Conservation (phyloP, 1,140 invertebrate species). For the Olivierus martensii region DNA sequence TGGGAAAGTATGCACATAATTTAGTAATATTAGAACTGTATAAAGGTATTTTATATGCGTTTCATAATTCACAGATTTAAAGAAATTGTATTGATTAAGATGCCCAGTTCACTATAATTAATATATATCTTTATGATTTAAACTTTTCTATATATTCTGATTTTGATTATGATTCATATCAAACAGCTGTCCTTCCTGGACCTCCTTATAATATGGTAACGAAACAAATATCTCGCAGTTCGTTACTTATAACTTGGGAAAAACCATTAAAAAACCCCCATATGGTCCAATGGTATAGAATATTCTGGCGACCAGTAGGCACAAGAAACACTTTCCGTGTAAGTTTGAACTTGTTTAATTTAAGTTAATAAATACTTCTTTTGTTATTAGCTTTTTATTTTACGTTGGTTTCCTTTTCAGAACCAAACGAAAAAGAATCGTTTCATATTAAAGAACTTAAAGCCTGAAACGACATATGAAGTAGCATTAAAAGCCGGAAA, state of each 20-base stretch:
- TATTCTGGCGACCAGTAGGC: slow-evolving; percentile 37
- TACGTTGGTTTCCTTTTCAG: too few relatives aligned
- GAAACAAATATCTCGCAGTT: slow-evolving; percentile 37
- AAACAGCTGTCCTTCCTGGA: slow-evolving; percentile 45
- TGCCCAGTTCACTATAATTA: too few relatives aligned
- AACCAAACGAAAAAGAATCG: slow-evolving; percentile 54
- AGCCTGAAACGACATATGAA: slow-evolving; percentile 56
- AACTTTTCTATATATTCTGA: too few relatives aligned
- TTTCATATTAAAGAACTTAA: slow-evolving; percentile 48
- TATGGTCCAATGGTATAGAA: slow-evolving; percentile 58
- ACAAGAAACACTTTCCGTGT: slow-evolving; percentile 23
- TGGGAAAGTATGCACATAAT: too few relatives aligned
- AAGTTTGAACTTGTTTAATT: background rate
- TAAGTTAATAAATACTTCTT: too few relatives aligned
- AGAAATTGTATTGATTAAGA: too few relatives aligned
- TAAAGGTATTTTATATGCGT: too few relatives aligned
- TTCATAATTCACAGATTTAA: too few relatives aligned
- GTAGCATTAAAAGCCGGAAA: slow-evolving; percentile 67
- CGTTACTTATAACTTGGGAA: slow-evolving; percentile 50
- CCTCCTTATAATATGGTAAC: slow-evolving; percentile 56
- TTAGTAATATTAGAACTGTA: too few relatives aligned
- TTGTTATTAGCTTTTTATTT: too few relatives aligned
- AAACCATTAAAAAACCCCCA: slow-evolving; percentile 62
- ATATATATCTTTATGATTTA: too few relatives aligned
- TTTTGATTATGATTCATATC: too few relatives aligned